Evolutionary conservation across 1,140 invertebrate species (phyloP).

Genomic region (Delia radicum): DNA sequence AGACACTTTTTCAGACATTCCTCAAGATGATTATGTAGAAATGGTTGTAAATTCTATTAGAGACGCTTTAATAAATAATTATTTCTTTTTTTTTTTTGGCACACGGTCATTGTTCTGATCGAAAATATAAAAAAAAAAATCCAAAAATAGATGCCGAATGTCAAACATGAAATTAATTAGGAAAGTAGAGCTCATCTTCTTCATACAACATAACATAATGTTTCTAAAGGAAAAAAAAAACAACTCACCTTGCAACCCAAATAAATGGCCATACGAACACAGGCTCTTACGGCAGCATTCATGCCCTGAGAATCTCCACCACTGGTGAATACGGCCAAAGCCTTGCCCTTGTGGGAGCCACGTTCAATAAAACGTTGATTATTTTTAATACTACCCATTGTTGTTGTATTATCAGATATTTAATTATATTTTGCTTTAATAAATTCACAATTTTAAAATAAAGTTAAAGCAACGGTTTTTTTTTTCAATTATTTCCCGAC

Average conservation of each 20-base stretch:
- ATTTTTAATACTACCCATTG: conserved; percentile 30
- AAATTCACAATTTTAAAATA: not conserved
- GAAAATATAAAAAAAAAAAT: not conserved
- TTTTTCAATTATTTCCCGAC: too few species aligned
- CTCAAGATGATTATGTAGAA: too few species aligned
- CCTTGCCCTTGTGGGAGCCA: conserved; percentile 87
- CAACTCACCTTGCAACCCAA: conserved; percentile 52
- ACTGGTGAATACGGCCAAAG: conserved; percentile 90
- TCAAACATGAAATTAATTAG: conserved; percentile 5
- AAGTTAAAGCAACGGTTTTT: conserved; percentile 3
- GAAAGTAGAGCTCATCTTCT: not conserved
- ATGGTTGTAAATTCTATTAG: too few species aligned
- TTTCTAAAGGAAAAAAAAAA: too few species aligned
- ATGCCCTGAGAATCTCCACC: conserved; percentile 99
- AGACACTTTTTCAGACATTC: too few species aligned
- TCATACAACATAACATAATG: too few species aligned
- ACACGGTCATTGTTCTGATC: not conserved
- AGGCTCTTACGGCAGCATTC: conserved; percentile 97
- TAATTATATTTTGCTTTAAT: not conserved
- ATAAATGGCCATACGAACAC: conserved; percentile 92
- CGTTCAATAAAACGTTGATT: conserved; percentile 77
- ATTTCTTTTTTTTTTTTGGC: not conserved
- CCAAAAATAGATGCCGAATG: conserved; percentile 16
- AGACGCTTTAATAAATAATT: too few species aligned
- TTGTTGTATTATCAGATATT: too few species aligned